These are phyloP conservation scores for Pinctada fucata DNA, from an alignment of 2,888 invertebrate genomes.

Conservation along the genomic window DNA sequence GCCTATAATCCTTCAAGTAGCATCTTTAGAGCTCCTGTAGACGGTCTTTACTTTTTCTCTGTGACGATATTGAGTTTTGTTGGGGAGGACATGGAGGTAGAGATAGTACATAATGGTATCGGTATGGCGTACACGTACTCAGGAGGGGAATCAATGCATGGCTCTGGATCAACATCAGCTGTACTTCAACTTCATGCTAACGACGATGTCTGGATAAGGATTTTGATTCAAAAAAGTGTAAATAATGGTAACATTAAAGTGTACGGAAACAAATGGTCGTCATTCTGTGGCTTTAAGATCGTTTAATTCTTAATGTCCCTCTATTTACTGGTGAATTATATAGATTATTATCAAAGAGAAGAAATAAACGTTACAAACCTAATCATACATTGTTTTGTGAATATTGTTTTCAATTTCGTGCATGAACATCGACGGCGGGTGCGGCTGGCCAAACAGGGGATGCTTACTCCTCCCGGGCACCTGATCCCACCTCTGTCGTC, in stretches of 20 bases:
- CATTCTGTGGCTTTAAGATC: slow-evolving; percentile 9
- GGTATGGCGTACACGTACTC: background rate
- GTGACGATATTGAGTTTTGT: background rate
- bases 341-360: no score
- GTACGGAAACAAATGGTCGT: background rate
- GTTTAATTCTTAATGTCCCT: no score
- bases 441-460: no score
- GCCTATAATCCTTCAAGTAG: background rate
- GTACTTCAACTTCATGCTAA: background rate
- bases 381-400: no score
- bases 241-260: slow-evolving; percentile 10
- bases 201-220: slow-evolving; percentile 18
- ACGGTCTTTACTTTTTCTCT: slow-evolving; percentile 22
- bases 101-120: slow-evolving; percentile 10
- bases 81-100: slow-evolving; percentile 2
- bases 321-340: no score
- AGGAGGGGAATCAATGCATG: background rate
- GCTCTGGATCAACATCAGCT: background rate
- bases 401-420: no score
- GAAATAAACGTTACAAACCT: no score
- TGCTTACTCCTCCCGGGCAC: no score
- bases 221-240: background rate
- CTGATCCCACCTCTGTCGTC: no score
- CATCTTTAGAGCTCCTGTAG: slow-evolving; percentile 3
- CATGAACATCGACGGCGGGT: no score